These are phyloP conservation scores for Leptestheria dahalacensis DNA, from an alignment of 1,140 invertebrate genomes.

Conservation along the genomic window DNA sequence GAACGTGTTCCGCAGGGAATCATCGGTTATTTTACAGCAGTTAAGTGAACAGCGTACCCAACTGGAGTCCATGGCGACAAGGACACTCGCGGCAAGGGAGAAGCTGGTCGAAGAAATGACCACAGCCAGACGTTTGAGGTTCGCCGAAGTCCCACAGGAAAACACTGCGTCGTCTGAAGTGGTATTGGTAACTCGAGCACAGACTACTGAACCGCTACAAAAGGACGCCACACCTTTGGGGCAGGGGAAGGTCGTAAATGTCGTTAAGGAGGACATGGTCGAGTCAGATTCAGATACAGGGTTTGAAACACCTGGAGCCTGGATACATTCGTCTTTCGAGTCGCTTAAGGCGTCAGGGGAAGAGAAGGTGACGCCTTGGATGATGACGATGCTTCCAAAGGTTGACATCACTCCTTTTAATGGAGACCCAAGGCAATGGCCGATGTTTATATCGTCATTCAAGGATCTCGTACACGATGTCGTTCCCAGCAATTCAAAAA, in stretches of 20 bases:
- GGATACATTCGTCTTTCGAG: background rate
- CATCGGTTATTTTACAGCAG: background rate
- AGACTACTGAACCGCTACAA: background rate
- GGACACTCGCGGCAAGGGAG: background rate
- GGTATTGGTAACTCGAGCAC: background rate
- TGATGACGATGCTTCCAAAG: background rate
- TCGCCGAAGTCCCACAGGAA: background rate
- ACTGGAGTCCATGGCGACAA: background rate
- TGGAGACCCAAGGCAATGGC: conserved; percentile 1
- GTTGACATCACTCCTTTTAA: background rate
- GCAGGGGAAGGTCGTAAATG: background rate
- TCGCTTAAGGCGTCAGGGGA: background rate
- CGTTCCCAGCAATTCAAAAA: background rate
- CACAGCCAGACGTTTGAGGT: background rate
- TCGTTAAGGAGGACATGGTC: background rate
- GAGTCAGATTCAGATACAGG: background rate
- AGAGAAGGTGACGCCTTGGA: background rate
- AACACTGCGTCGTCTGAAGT: background rate
- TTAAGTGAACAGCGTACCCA: background rate
- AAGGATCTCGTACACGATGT: conserved; percentile 3
- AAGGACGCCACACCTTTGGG: background rate
- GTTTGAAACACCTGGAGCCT: background rate
- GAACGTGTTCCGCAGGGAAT: background rate
- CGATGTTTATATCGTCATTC: background rate
- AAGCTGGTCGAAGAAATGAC: background rate